Conservation (phyloP, 2,797 vertebrate species). For the Urophycis tenuis region DNA sequence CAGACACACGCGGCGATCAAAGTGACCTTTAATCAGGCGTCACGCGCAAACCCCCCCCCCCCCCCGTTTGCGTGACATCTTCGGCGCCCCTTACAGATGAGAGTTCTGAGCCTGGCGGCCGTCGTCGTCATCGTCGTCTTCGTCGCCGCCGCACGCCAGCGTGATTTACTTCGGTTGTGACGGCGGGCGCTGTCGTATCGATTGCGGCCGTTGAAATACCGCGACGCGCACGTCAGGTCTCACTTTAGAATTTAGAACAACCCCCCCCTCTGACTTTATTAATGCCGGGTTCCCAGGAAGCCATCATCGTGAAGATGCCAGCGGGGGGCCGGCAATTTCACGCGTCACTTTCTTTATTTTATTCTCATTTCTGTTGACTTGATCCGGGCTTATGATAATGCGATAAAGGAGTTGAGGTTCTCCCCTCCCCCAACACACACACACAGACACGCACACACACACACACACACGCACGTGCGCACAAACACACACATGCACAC, state of each 20-base stretch:
- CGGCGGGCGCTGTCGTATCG: conserved; percentile 21
- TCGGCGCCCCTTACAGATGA: conserved; percentile 3
- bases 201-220: conserved; percentile 26
- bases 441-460: too few species aligned
- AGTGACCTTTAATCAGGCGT: neutral
- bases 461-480: too few species aligned
- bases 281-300: conserved; percentile 6
- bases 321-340: conserved; percentile 18
- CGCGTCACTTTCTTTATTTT: conserved; percentile 6
- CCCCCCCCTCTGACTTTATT: conserved; percentile 32
- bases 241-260: conserved; percentile 24
- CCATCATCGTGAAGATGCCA: conserved; percentile 33
- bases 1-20: too few species aligned
- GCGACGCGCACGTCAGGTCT: conserved; percentile 25
- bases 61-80: too few species aligned
- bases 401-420: conserved; percentile 10
- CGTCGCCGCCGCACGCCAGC: conserved; percentile 2
- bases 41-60: too few species aligned
- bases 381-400: conserved; percentile 17
- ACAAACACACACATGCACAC: too few species aligned
- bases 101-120: neutral
- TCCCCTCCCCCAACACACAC: conserved; percentile 5
- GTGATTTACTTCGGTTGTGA: conserved; percentile 30
- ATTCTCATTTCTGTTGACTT: conserved; percentile 20
- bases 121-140: neutral